These are phyloP conservation scores for Ciconia boyciana DNA, from an alignment of 2,113 vertebrate genomes.

Conservation along the genomic window DNA sequence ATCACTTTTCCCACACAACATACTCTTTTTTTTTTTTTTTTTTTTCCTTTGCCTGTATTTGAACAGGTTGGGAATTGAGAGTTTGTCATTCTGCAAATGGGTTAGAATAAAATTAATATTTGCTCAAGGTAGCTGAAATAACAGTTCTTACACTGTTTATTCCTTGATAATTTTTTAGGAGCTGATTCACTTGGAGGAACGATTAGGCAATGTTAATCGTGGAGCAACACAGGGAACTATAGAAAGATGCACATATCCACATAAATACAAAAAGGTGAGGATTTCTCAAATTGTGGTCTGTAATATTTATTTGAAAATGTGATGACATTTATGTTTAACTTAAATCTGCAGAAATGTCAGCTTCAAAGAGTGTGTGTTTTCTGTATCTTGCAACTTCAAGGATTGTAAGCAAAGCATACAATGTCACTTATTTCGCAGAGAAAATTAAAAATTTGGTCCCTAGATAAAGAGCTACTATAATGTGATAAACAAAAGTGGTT, in stretches of 20 bases:
- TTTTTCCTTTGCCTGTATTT: neutral
- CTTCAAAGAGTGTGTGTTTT: neutral
- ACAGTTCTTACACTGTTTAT: slow-evolving; percentile 26
- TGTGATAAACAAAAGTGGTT: neutral
- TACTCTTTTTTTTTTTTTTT: neutral
- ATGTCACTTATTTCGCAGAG: neutral
- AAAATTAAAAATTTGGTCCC: neutral
- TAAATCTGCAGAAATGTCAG: neutral
- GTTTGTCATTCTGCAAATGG: neutral
- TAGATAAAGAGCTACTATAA: neutral
- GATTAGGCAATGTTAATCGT: slow-evolving; percentile 96
- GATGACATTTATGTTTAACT: neutral
- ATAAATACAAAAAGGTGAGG: slow-evolving; percentile 99
- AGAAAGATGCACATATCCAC: slow-evolving; percentile 99
- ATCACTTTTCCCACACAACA: neutral
- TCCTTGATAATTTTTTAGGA: slow-evolving; percentile 78
- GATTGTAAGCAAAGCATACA: neutral
- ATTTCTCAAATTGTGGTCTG: neutral
- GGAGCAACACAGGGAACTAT: slow-evolving; percentile 99
- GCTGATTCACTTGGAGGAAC: slow-evolving; percentile 96
- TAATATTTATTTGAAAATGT: neutral
- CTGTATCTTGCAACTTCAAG: neutral
- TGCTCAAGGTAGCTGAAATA: neutral
- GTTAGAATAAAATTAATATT: neutral
- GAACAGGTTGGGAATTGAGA: neutral